Base-by-base conservation (phyloP, 2,797 vertebrate species). In the Poecilia gillii region DNA sequence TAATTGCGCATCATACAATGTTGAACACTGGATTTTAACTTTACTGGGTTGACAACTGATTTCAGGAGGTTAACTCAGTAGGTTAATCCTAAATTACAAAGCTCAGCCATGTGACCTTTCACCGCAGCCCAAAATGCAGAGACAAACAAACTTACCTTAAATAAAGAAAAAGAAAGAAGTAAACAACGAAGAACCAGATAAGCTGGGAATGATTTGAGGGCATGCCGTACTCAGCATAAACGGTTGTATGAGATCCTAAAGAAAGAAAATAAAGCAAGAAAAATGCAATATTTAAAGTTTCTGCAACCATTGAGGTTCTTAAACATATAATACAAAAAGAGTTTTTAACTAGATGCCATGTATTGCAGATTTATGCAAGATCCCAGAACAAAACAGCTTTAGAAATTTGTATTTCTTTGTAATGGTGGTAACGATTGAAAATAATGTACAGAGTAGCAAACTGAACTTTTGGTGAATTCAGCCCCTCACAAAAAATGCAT, bases 91-190 rank as follows among this genome's bases (percentile, higher is more conserved):
- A 62, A 71, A 71, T n/a, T 57, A 36, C 47, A 57, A n/a, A 55
- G 1, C 23, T 70, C 39, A 41, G 20, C 18, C 33, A 64, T 6
- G 8, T 20, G 6, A 46, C 25, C 25, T 28, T 71, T 12, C 20
- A 68, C 8, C 20, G 25, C 18, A 7, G 9, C 33, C 46, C 75
- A n/a, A 55, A 75, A 36, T 36, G 1, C 1, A 43, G 36, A 5
- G 55, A 71, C 25, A 81, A 66, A 53, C 2, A 53, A 80, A 72
- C 96, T 97, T 90, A 99, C 99, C 99, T 98, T 96, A 99, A 98
- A 97, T 99, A 99, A 90, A 99, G 97, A 93, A 99, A 99, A 87
- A 99, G 97, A 95, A 99, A 99, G 91, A 98, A 99, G 92, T 99
- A 99, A 93, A 99, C 94, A 81, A 98, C 97, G 96, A 99, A 99